Evolutionary conservation across 2,888 invertebrate species (phyloP).

Genomic region (Seira musarum): DNA sequence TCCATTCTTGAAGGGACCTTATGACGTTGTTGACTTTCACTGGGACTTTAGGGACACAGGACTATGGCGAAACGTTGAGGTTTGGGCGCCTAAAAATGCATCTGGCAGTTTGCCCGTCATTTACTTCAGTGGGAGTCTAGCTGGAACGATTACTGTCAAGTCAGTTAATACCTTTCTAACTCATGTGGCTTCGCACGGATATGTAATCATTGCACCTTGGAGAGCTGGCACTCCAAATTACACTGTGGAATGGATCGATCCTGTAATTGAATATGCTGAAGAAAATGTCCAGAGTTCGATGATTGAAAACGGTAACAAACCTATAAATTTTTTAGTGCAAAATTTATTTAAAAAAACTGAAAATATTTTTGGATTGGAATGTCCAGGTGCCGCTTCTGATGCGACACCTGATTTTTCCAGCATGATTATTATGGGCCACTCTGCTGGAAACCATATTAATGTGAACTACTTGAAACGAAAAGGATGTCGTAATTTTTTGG

Average conservation of each 20-base stretch:
- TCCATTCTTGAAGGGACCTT: conserved; percentile 41
- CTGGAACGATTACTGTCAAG: conserved; percentile 36
- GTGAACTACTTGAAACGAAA: conserved; percentile 60
- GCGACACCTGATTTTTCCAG: conserved; percentile 37
- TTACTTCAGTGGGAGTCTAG: conserved; percentile 52
- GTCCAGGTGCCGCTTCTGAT: conserved; percentile 38
- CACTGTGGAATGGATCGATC: conserved; percentile 57
- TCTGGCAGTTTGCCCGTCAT: conserved; percentile 44
- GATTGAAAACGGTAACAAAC: conserved; percentile 33
- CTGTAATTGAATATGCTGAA: conserved; percentile 43
- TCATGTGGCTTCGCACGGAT: conserved; percentile 57
- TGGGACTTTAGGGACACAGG: conserved; percentile 25
- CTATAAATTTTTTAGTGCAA: neutral
- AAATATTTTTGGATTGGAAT: neutral
- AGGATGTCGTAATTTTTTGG: conserved; percentile 65
- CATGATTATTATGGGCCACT: conserved; percentile 62
- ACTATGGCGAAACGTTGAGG: conserved; percentile 37
- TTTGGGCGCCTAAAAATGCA: conserved; percentile 45
- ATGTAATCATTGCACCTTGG: conserved; percentile 62
- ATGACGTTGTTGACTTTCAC: conserved; percentile 32
- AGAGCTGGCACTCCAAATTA: conserved; percentile 49
- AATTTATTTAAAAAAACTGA: neutral
- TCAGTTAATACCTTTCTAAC: conserved; percentile 46
- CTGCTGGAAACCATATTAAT: conserved; percentile 60
- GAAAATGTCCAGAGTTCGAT: conserved; percentile 27